Conservation (phyloP, 2,113 vertebrate genomes). For the Notiomystis cincta region DNA sequence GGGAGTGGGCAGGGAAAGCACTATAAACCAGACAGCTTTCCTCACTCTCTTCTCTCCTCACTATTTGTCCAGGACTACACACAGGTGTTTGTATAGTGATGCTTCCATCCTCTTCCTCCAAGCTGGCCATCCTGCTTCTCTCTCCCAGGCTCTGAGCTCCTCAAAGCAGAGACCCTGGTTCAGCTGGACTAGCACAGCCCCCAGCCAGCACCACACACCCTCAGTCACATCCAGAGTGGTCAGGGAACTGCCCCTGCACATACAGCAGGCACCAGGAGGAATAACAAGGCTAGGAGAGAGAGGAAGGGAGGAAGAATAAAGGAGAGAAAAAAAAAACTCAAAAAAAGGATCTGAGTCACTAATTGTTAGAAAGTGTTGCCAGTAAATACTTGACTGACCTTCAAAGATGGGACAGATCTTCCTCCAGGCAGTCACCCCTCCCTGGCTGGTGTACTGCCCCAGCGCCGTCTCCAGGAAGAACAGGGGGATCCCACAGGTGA, state of each 20-base stretch:
- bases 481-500: slow-evolving; percentile 86
- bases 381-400: slow-evolving; percentile 71
- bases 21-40: not conserved
- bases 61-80: not conserved
- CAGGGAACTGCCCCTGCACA: not conserved
- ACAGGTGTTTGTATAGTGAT: not conserved
- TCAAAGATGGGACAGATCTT: slow-evolving; percentile 93
- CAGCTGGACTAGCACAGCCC: not conserved
- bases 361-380: not conserved
- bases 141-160: not conserved
- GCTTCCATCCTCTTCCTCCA: not conserved
- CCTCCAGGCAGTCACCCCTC: slow-evolving; percentile 88
- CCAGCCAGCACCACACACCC: not conserved
- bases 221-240: not conserved
- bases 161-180: not conserved
- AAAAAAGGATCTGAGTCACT: not conserved
- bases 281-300: not conserved
- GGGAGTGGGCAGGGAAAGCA: fast-evolving
- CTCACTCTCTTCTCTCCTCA: not conserved
- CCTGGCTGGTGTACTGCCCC: slow-evolving; percentile 91
- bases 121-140: not conserved
- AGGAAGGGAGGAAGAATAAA: not conserved
- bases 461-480: slow-evolving; percentile 89
- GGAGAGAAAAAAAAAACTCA: not conserved
- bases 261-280: not conserved